Base-by-base conservation (phyloP, 1,140 invertebrate species). In the Sogatella furcifera region DNA sequence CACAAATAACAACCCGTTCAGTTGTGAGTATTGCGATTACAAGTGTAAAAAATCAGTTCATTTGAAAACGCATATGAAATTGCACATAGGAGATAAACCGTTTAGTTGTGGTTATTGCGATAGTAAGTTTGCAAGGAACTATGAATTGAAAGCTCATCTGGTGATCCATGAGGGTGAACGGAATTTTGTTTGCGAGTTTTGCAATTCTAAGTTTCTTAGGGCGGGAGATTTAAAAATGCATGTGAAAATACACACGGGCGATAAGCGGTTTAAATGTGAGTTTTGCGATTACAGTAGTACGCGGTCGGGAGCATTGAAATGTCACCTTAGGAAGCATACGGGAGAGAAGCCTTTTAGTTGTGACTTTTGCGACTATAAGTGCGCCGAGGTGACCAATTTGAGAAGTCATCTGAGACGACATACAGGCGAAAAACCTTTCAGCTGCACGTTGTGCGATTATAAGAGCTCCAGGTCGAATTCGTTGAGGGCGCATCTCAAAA, bases 1-100 rank as follows among this genome's bases (percentile, higher is more conserved):
- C 66, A 80, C 79, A 21, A 80, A 80, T 5, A 77, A 80, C 5
- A 77, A 76, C 65, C 80, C 80, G 1, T 79, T 77, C 59, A 77
- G 77, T 66, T 80, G 78, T 64, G 71, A 73, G 62, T 76, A 74
- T 60, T 80, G 79, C 61, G 62, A 68, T 52, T 56, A 56, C 41
- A 21, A 28, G 41, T 31, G 28, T 34, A 21, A 15, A 14, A 34
- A 31, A 28, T 21, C 52, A 21, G n/a, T n/a, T 22, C 22, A 17
- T 28, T 53, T 53, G 19, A 53, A 53, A 22, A 53, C 3, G 6
- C 52, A 53, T 31, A 53, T 53, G 52, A 53, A 28, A 21, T 5
- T 56, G 0, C 55, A 56, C 21, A 38, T 14, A 11, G 55, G 55
- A 4, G 55, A 53, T 5, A 53, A 53, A 15, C 52, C 52, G 22